A percentile compares a stretch with the other conserved stretches of the same genome.
Evolutionary conservation across 2,888 invertebrate genomes (phyloP).

Genomic region (Frankliniella intonsa): DNA sequence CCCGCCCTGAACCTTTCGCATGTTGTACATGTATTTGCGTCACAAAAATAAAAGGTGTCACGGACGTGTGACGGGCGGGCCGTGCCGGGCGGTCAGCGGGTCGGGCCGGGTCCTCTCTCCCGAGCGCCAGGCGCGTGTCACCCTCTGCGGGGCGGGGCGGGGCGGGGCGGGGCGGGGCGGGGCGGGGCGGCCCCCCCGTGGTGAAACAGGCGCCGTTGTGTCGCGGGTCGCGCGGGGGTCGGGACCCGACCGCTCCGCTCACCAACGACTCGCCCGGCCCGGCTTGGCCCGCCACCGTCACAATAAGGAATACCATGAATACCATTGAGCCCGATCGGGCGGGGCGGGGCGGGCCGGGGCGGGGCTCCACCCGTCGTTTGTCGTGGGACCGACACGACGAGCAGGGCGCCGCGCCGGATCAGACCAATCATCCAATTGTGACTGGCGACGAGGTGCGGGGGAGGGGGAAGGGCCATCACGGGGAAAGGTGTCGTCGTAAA

Average conservation of each 20-base stretch:
- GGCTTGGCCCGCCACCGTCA: too few species aligned
- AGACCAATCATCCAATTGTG: too few species aligned
- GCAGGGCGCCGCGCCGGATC: too few species aligned
- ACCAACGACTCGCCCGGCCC: background rate
- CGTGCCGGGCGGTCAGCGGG: too few species aligned
- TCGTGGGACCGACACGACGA: too few species aligned
- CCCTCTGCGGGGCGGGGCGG: background rate
- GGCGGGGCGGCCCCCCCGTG: background rate
- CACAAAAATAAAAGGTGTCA: too few species aligned
- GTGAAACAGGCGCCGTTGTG: constrained; percentile 9
- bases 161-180: background rate
- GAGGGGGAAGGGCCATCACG: too few species aligned
- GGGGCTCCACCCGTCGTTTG: background rate
- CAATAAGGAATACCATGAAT: background rate
- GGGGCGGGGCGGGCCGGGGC: background rate
- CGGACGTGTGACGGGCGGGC: too few species aligned
- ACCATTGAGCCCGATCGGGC: background rate
- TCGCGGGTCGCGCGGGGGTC: background rate
- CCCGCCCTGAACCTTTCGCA: too few species aligned
- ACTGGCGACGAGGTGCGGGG: too few species aligned
- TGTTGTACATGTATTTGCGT: too few species aligned
- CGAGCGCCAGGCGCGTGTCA: background rate
- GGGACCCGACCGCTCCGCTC: background rate
- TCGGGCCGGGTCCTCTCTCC: background rate
- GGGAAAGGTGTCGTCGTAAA: too few species aligned